Conservation (phyloP, 2,888 invertebrate genomes). For the Cantharis lateralis region DNA sequence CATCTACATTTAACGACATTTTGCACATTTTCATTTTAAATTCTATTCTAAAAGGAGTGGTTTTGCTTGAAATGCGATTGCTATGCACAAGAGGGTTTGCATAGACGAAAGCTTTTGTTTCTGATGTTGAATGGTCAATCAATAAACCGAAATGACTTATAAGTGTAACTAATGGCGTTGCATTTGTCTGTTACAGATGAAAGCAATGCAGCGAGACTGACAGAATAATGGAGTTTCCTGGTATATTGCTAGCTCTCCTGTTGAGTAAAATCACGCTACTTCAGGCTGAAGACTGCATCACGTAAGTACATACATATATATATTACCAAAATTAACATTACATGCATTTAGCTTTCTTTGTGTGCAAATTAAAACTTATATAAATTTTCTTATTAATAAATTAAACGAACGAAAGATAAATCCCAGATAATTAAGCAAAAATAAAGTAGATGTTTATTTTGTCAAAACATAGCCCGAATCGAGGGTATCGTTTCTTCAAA, state of each 20-base stretch:
- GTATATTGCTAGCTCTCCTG: constrained; percentile 41
- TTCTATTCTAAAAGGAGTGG: background rate
- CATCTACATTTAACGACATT: background rate
- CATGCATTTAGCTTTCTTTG: background rate
- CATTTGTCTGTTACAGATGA: constrained; percentile 22
- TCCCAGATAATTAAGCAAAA: background rate
- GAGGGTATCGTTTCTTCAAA: background rate
- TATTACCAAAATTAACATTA: background rate
- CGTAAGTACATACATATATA: constrained; percentile 42
- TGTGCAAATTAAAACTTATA: no score
- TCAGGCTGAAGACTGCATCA: constrained; percentile 47
- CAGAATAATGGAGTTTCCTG: constrained; percentile 42
- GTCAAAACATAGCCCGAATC: background rate
- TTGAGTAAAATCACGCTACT: constrained; percentile 39
- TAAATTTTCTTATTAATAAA: background rate
- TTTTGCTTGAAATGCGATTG: background rate
- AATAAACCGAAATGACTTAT: background rate
- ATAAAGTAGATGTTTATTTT: background rate
- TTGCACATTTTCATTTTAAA: background rate
- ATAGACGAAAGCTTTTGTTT: background rate
- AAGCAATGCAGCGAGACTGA: constrained; percentile 35
- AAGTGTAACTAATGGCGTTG: constrained; percentile 4
- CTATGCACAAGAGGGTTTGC: background rate
- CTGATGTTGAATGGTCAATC: background rate
- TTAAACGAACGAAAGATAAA: background rate